These are phyloP conservation scores for Argopecten irradians DNA, from an alignment of 1,140 invertebrate species.

Conservation along the genomic window DNA sequence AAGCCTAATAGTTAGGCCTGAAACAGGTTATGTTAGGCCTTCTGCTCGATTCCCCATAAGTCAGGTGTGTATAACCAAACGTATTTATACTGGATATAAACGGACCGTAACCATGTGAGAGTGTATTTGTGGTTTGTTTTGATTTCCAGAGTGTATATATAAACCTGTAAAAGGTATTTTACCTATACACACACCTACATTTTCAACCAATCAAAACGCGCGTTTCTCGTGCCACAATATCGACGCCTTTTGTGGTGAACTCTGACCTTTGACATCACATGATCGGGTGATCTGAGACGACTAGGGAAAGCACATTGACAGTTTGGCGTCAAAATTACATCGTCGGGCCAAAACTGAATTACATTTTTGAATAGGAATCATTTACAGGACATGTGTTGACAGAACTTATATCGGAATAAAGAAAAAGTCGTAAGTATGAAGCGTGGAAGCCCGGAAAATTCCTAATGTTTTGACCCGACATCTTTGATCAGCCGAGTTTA, in stretches of 20 bases:
- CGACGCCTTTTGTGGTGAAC: neutral
- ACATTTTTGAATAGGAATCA: neutral
- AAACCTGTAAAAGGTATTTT: neutral
- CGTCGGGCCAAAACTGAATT: neutral
- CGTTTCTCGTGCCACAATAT: neutral
- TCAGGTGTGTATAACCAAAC: too few species aligned
- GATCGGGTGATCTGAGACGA: slow-evolving; percentile 3
- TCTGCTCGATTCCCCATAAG: too few species aligned
- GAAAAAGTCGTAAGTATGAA: slow-evolving; percentile 6
- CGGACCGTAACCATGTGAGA: neutral
- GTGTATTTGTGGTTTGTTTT: neutral
- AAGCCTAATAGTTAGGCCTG: too few species aligned
- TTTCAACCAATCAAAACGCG: neutral
- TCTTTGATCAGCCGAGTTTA: neutral
- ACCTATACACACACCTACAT: slow-evolving; percentile 9
- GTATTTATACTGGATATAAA: too few species aligned
- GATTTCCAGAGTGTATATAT: neutral
- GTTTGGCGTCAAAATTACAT: neutral
- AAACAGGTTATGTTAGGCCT: too few species aligned
- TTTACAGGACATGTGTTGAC: neutral
- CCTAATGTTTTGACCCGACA: slow-evolving; percentile 15
- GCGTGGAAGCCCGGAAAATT: neutral
- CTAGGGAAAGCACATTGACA: neutral
- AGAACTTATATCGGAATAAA: neutral
- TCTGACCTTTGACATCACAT: slow-evolving; percentile 15